phyloP scores from a whole-genome alignment of 2,113 vertebrate species.

The Leucopternis melanops region DNA sequence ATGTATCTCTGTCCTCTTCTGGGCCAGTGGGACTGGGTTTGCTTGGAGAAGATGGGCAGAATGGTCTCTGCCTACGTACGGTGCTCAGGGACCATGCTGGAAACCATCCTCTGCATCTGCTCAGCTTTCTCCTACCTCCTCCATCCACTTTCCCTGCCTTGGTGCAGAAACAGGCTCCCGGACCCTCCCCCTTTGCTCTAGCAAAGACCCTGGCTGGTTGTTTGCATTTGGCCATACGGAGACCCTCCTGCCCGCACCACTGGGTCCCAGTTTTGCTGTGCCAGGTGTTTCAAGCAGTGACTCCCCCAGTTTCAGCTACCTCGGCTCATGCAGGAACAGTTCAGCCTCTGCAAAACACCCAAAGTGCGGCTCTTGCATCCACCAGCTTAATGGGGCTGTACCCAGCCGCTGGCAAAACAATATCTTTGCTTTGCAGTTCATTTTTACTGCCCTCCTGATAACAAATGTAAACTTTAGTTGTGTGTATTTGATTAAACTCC shows the following conservation, averaged over 20 bases:
- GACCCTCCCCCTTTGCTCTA: not conserved
- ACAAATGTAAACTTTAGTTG: not conserved
- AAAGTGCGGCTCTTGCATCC: not conserved
- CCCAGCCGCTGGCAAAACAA: not conserved
- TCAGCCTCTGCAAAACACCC: not conserved
- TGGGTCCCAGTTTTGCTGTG: not conserved
- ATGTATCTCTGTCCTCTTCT: not conserved
- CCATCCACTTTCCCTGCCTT: not conserved
- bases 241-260: not conserved
- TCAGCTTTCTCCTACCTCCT: not conserved
- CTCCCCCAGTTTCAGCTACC: not conserved
- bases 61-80: not conserved
- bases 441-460: not conserved
- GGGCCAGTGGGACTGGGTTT: not conserved
- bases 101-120: not conserved
- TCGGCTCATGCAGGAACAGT: not conserved
- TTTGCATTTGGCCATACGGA: not conserved
- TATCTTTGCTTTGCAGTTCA: not conserved
- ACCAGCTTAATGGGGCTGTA: not conserved
- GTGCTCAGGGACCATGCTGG: not conserved
- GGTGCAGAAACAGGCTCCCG: not conserved
- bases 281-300: accelerated
- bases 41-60: not conserved
- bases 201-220: not conserved
- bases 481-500: conserved; percentile 6